Evolutionary conservation across 2,888 invertebrate genomes (phyloP).

Genomic region (Ectropis crepuscularia): DNA sequence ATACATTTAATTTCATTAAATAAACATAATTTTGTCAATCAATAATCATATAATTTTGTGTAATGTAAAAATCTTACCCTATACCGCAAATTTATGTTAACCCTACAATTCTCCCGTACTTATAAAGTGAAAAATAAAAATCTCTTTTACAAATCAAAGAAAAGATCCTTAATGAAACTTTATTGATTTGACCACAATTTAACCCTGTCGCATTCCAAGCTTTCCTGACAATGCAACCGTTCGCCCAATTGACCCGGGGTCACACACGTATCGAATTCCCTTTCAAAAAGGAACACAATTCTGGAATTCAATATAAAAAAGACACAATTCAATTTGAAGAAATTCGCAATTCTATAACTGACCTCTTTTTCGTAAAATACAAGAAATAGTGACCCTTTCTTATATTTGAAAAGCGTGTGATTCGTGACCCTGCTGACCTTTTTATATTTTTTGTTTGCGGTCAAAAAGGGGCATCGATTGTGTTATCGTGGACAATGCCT

Average conservation of each 20-base stretch:
- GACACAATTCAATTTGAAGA: constrained; percentile 56
- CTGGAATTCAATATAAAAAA: constrained; percentile 43
- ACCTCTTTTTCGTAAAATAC: constrained; percentile 61
- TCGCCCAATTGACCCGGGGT: constrained; percentile 66
- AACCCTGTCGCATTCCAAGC: constrained; percentile 23
- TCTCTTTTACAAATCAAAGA: constrained; percentile 6
- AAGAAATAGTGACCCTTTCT: constrained; percentile 57
- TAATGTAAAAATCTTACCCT: too few relatives aligned
- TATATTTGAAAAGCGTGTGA: constrained; percentile 49
- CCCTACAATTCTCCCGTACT: too few relatives aligned
- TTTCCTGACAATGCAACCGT: constrained; percentile 33
- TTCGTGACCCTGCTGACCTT: constrained; percentile 65
- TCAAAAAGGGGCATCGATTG: constrained; percentile 69
- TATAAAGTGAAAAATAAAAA: too few relatives aligned
- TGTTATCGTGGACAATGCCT: constrained; percentile 67
- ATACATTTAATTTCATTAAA: too few relatives aligned
- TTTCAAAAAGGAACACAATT: constrained; percentile 58
- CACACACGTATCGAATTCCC: constrained; percentile 74
- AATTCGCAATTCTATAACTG: constrained; percentile 64
- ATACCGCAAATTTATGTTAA: too few relatives aligned
- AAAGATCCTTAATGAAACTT: constrained; percentile 13
- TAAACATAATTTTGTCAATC: too few relatives aligned
- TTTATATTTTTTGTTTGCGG: constrained; percentile 61
- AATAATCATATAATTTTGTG: too few relatives aligned
- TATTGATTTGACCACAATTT: constrained; percentile 30